Conservation (phyloP, 2,113 vertebrate genomes). For the Saimiri boliviensis region DNA sequence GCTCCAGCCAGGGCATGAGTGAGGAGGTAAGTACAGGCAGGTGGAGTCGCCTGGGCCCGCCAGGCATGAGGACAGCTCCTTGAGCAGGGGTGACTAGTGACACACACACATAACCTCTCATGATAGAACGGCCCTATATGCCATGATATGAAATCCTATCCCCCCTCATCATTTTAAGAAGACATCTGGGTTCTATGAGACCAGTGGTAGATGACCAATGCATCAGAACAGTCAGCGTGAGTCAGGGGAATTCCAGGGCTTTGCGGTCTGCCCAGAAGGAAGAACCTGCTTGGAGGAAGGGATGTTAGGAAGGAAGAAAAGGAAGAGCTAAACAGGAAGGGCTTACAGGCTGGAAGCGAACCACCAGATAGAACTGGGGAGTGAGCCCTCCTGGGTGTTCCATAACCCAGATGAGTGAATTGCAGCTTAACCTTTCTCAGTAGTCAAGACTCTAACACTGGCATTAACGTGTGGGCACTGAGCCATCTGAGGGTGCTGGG, state of each 20-base stretch:
- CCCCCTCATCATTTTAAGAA: background rate
- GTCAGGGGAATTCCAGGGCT: background rate
- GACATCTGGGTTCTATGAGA: background rate
- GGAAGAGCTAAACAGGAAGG: background rate
- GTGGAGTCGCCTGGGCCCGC: rapidly evolving
- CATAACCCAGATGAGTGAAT: background rate
- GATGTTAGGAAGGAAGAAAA: background rate
- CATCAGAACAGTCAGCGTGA: background rate
- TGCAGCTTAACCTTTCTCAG: background rate
- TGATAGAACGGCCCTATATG: background rate
- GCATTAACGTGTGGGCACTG: background rate
- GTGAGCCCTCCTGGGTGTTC: background rate
- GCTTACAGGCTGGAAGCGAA: background rate
- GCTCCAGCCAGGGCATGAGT: rapidly evolving
- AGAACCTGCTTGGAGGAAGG: background rate
- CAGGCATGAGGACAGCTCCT: background rate
- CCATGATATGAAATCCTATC: background rate
- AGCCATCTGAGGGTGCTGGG: background rate
- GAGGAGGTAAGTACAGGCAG: background rate
- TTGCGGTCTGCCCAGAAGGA: background rate
- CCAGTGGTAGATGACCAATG: background rate
- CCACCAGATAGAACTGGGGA: background rate
- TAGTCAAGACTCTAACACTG: background rate
- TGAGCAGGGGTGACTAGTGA: background rate
- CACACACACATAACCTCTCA: background rate